These are phyloP conservation scores for Ennomos fuscantarius DNA, from an alignment of 2,888 invertebrate species.

Conservation along the genomic window DNA sequence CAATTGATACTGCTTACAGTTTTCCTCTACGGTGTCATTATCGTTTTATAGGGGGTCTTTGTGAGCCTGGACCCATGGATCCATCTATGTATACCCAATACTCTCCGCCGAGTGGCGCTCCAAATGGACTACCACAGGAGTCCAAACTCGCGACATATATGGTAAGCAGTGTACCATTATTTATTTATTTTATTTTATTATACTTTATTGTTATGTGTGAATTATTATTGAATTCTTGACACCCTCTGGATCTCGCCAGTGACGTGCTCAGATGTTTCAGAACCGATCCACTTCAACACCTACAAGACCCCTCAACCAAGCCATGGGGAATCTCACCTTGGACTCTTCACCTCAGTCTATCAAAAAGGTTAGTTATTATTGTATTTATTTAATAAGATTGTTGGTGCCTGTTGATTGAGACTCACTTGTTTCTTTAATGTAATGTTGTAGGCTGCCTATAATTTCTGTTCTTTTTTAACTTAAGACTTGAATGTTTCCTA, in stretches of 20 bases:
- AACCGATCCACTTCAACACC: slow-evolving; percentile 69
- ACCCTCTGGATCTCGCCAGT: background rate
- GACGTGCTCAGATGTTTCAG: slow-evolving; percentile 52
- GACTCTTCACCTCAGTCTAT: slow-evolving; percentile 67
- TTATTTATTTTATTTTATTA: no score
- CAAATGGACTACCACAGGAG: slow-evolving; percentile 92
- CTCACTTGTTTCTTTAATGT: no score
- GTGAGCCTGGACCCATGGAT: slow-evolving; percentile 86
- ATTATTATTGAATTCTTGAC: background rate
- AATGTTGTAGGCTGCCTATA: no score
- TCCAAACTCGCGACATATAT: slow-evolving; percentile 94
- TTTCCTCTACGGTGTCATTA: background rate
- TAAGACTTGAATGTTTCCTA: no score
- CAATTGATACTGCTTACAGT: no score
- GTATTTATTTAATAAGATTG: slow-evolving; percentile 9
- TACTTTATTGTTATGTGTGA: no score
- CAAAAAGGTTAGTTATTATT: slow-evolving; percentile 57
- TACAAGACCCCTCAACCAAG: slow-evolving; percentile 61
- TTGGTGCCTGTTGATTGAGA: no score
- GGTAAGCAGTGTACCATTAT: slow-evolving; percentile 75
- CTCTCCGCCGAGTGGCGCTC: slow-evolving; percentile 88
- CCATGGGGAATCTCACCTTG: slow-evolving; percentile 63
- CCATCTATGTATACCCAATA: slow-evolving; percentile 88
- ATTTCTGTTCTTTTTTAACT: no score
- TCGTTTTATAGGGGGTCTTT: slow-evolving; percentile 39